Percentiles rank a stretch among this genome's conserved stretches.
These are phyloP conservation scores for Chaenocephalus aceratus DNA, from an alignment of 2,113 vertebrate genomes.

Conservation along the genomic window DNA sequence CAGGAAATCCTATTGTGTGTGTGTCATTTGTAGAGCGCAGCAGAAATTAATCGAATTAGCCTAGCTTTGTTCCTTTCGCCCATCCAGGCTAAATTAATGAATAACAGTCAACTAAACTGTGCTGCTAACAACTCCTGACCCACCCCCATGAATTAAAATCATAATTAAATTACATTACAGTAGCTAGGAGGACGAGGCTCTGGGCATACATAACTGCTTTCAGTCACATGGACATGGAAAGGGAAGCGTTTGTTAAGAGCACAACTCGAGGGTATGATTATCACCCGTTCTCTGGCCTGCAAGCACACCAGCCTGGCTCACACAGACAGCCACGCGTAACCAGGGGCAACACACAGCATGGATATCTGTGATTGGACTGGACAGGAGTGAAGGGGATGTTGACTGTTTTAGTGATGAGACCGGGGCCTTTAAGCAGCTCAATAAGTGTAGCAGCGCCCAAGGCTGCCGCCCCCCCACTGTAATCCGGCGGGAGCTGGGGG, in stretches of 20 bases:
- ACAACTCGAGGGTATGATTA: constrained; percentile 70
- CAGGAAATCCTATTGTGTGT: constrained; percentile 5
- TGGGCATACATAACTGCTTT: constrained; percentile 51
- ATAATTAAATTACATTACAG: constrained; percentile 73
- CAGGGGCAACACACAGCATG: constrained; percentile 64
- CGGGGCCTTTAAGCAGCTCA: constrained; percentile 64
- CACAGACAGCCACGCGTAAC: constrained; percentile 54
- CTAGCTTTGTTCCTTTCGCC: constrained; percentile 51
- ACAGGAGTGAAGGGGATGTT: constrained; percentile 62
- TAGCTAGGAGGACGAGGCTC: constrained; percentile 59
- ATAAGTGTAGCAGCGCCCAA: constrained; percentile 55
- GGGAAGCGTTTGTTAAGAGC: constrained; percentile 66
- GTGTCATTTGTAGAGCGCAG: constrained; percentile 15
- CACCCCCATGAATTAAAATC: constrained; percentile 72
- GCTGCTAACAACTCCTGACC: constrained; percentile 46
- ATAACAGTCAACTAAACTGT: constrained; percentile 57
- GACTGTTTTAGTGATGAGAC: constrained; percentile 67
- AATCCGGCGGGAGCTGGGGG: constrained; percentile 50
- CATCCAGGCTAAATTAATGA: constrained; percentile 66
- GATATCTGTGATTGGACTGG: constrained; percentile 69
- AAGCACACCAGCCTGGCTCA: constrained; percentile 53
- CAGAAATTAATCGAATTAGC: constrained; percentile 58
- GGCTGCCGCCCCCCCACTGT: constrained; percentile 34
- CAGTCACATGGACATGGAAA: constrained; percentile 56
- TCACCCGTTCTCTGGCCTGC: constrained; percentile 62